Base-by-base conservation (phyloP, 2,113 vertebrate genomes). In the Eira barbara region DNA sequence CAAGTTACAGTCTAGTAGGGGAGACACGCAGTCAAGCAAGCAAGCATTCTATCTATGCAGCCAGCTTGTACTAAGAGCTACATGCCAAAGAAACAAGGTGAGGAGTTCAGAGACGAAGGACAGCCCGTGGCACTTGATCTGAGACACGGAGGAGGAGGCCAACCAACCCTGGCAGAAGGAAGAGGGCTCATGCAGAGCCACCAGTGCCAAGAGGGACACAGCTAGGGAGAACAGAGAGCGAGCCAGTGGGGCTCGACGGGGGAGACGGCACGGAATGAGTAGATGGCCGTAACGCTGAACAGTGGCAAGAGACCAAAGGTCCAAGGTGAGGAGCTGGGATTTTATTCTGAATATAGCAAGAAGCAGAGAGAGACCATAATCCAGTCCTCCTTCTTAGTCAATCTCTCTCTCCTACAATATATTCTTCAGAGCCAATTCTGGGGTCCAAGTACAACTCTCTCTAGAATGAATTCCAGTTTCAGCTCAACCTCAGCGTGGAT, bases 171-270 rank as follows among this genome's bases (percentile, higher is more conserved):
- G 79, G 78, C 45, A 29, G 42, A 63, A 27, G 55, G 52, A 23
- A 47, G 11, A 4, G 17, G 0, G 14, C 9, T 2, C 0, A 0
- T 23, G 15, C 31, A 34, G 39, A 23, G 78, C 5, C 4, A 36
- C 23, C 59, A 4, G 49, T 42, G 36, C 92, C 36, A 14, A 49
- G 63, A 80, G 31, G 34, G 55, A 45, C 0, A 27, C n/a, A 36
- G 15, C 52, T 7, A 29, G 20, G 25, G 78, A 34, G 67, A 52
- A 65, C 13, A 71, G 11, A 47, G 69, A 55, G 57, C 2, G 5
- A 55, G 57, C 79, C 39, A 47, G 15, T 10, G 20, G 4, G 84
- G 31, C 57, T 67, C 3, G 21, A 65, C 4, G 1, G 39, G 63
- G 23, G 18, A 82, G 39, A 57, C 1, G 17, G 21, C 15, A 3